Percentiles rank a stretch among this genome's conserved stretches.
Evolutionary conservation across 2,797 vertebrate species (phyloP).

Genomic region (Mus minutoides): DNA sequence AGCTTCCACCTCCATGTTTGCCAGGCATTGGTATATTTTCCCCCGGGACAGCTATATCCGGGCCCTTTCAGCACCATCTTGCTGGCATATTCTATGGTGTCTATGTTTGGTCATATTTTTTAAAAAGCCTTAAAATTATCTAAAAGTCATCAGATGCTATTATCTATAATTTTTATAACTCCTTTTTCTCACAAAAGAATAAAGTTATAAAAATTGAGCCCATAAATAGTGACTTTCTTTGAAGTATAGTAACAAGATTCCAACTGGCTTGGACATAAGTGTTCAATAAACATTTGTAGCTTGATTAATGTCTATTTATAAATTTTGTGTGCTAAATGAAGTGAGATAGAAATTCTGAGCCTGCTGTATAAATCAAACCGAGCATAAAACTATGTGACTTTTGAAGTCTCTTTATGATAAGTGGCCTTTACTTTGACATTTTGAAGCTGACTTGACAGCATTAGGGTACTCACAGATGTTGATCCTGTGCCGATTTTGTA

Average conservation of each 20-base stretch:
- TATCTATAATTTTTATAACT: constrained; percentile 11
- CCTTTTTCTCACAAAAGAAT: neutral
- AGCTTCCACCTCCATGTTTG: no score
- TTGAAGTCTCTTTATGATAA: constrained; percentile 43
- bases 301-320: constrained; percentile 66
- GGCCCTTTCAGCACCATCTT: no score
- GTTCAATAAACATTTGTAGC: constrained; percentile 56
- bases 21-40: no score
- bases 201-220: constrained; percentile 29
- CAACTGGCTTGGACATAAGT: neutral
- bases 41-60: no score
- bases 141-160: constrained; percentile 21
- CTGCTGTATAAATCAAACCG: neutral
- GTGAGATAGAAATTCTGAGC: constrained; percentile 61
- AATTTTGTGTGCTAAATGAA: constrained; percentile 63
- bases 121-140: neutral
- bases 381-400: constrained; percentile 43
- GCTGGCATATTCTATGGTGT: no score
- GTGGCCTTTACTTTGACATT: constrained; percentile 62
- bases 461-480: constrained; percentile 22
- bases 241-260: constrained; percentile 8
- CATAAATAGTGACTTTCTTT: constrained; percentile 44
- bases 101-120: neutral
- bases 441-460: constrained; percentile 43
- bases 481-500: neutral